Evolutionary conservation across 92 coral and sea anemone genomes (phyloP), one percentile per base, ranked within the genome.

Genomic region (Palythoa grandis): DNA sequence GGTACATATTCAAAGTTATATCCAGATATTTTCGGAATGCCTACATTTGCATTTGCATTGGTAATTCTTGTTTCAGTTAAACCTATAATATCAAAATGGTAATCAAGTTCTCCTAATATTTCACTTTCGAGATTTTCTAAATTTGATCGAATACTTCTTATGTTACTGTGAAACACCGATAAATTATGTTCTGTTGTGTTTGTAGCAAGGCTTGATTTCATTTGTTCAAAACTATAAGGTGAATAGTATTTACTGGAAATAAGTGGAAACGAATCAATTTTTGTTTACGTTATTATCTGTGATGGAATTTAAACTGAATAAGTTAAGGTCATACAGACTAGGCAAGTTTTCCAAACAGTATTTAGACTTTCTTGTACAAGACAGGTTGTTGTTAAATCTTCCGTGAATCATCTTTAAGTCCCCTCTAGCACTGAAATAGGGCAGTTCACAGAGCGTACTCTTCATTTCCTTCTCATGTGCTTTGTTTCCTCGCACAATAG

Each of bases 31-130:
- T 29, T 29, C 35, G 35, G 35, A 29, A 29, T 29, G 35, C 35
- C 35, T 29, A 29, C 35, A 29, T 29, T 29, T 29, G 35, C 35
- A 29, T 29, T 29, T 29, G 35, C 35, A 77, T 77, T 77, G 50
- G 82, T 77, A 25, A 77, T 77, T 77, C 22, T 77, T 25, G 82
- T 77, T 53, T 87, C 89, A 29, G 86, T 70, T 23, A 80, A 70
- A 50, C 87, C 90, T 37, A 78, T 87, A 37, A 87, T 76, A 17
- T 82, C 71, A 37, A 87, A 87, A 63, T 78, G 74, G 76, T 47
- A 83, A 70, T 83, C 87, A 83, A 83, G 87, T 20, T 83, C 70
- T 70, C 38, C 76, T 39, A 83, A 70, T 16, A 83, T 53, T 35
- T 83, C 75, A 24, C 22, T 83, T 83, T 83, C 77, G 13, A 83